phyloP scores from a whole-genome alignment of 2,113 vertebrate species.

The Bostrychus sinensis region DNA sequence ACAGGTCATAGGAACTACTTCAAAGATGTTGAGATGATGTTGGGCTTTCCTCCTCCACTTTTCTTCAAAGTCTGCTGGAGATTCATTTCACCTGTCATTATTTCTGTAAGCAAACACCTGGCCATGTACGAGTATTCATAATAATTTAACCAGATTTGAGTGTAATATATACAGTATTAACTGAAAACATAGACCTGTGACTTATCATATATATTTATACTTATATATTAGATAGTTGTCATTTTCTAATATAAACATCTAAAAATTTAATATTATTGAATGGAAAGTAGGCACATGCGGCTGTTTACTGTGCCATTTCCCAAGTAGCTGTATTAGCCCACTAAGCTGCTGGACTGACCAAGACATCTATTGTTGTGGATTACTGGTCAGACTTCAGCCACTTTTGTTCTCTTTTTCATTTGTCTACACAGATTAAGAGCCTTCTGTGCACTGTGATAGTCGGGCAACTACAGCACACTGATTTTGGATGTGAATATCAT shows the following conservation, averaged over 20 bases:
- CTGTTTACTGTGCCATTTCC: conserved; percentile 55
- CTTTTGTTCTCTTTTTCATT: conserved; percentile 45
- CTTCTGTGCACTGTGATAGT: conserved; percentile 7
- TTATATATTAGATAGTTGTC: conserved; percentile 17
- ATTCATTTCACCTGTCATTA: conserved; percentile 94
- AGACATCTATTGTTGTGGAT: conserved; percentile 66
- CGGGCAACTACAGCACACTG: not conserved
- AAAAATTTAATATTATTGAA: conserved; percentile 56
- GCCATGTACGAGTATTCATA: not conserved
- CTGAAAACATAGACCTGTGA: no score
- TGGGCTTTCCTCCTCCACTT: conserved; percentile 94
- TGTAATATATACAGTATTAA: not conserved
- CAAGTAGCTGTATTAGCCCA: conserved; percentile 50
- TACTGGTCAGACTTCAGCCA: conserved; percentile 54
- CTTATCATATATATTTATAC: no score
- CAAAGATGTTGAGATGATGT: conserved; percentile 99
- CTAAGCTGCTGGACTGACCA: conserved; percentile 57
- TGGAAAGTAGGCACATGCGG: conserved; percentile 52
- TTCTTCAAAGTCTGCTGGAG: conserved; percentile 99
- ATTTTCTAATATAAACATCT: conserved; percentile 43
- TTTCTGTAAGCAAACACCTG: conserved; percentile 84
- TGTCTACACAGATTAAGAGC: conserved; percentile 32
- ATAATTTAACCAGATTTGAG: not conserved
- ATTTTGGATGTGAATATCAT: not conserved
- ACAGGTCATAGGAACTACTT: conserved; percentile 95